phyloP scores from a whole-genome alignment of 92 coral and sea anemone genomes.

The Blastomussa wellsi region DNA sequence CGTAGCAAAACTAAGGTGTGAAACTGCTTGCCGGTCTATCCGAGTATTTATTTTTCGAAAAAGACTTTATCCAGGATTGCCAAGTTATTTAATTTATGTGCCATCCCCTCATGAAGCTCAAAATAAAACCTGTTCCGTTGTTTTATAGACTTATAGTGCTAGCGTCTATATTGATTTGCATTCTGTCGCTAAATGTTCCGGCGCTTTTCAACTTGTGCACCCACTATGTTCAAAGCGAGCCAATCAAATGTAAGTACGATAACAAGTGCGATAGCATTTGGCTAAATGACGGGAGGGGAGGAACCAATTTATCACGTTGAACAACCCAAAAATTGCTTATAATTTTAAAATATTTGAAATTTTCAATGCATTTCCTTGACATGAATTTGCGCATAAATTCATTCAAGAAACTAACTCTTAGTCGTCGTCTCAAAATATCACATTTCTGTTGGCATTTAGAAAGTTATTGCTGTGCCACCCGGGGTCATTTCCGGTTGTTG shows the following conservation, averaged over 20 bases:
- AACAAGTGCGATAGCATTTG: background rate
- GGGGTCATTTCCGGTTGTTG: background rate
- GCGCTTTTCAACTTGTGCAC: background rate
- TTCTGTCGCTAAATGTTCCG: conserved; percentile 23
- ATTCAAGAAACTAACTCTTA: background rate
- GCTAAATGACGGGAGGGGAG: background rate
- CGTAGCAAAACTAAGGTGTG: background rate
- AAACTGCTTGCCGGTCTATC: background rate
- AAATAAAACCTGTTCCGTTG: conserved; percentile 15
- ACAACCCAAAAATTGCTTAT: background rate
- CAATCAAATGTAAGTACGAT: conserved; percentile 1
- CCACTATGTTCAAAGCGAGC: background rate
- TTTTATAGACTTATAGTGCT: too few species aligned
- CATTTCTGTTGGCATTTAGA: background rate
- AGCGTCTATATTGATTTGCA: conserved; percentile 13
- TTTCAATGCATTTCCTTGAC: background rate
- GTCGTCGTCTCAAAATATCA: background rate
- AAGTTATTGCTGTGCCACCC: conserved; percentile 8
- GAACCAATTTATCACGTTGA: background rate
- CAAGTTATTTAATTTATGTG: background rate
- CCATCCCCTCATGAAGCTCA: background rate
- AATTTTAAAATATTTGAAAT: background rate
- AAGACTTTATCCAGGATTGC: background rate
- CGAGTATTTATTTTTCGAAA: background rate
- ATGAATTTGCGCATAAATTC: background rate